Percentiles rank a stretch among this genome's conserved stretches.
Conservation (phyloP, 2,113 vertebrate species). For the Megaceryle maxima region DNA sequence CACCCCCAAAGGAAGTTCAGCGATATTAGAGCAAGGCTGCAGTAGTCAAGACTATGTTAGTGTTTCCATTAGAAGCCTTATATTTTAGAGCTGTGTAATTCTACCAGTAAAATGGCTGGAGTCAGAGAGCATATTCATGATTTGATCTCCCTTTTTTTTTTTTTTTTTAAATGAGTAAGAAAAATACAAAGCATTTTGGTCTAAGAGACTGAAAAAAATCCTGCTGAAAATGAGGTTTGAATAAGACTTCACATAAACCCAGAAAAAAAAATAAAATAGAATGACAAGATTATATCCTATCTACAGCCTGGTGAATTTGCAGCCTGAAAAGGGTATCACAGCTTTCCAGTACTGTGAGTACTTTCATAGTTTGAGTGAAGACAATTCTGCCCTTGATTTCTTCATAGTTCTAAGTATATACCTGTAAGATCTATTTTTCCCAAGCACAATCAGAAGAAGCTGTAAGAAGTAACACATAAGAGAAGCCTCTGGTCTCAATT, state of each 20-base stretch:
- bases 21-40: conserved; percentile 42
- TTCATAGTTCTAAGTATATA: neutral
- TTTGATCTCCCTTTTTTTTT: neutral
- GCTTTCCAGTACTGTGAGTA: neutral
- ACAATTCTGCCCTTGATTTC: neutral
- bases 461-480: neutral
- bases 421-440: neutral
- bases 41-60: conserved; percentile 48
- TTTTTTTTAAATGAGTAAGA: neutral
- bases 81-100: conserved; percentile 37
- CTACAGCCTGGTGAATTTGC: neutral
- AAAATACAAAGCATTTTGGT: neutral
- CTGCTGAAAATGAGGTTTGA: neutral
- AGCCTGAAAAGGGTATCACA: neutral
- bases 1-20: conserved; percentile 68
- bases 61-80: conserved; percentile 48
- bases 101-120: conserved; percentile 1
- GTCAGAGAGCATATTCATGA: neutral
- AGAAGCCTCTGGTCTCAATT: neutral
- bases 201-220: neutral
- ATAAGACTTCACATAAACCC: neutral
- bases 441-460: neutral
- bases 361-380: neutral
- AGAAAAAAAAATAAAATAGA: neutral
- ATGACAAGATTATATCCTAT: neutral